Percentiles rank a stretch among this genome's conserved stretches.
phyloP scores from a whole-genome alignment of 2,113 vertebrate species.

The Asarcornis scutulata region DNA sequence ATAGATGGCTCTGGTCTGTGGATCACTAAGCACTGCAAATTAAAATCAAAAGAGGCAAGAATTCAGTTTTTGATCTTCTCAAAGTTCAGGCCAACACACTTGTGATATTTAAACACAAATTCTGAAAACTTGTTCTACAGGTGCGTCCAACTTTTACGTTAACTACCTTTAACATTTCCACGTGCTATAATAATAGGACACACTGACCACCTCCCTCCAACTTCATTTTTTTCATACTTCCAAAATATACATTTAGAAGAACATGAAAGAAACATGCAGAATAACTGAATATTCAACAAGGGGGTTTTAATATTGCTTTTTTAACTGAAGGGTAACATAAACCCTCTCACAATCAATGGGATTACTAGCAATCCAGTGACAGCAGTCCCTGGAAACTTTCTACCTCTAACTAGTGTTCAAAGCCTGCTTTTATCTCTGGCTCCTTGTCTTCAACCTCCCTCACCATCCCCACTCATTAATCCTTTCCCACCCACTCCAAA shows the following conservation, averaged over 20 bases:
- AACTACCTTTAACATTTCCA: background rate
- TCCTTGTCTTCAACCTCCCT: background rate
- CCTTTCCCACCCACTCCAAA: background rate
- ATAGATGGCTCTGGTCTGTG: slow-evolving; percentile 96
- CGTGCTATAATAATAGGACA: background rate
- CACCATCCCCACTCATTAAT: background rate
- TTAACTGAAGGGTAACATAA: background rate
- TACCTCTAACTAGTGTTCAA: background rate
- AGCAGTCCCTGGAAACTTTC: background rate
- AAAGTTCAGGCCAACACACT: background rate
- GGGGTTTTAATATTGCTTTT: background rate
- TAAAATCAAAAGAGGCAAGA: slow-evolving; percentile 44
- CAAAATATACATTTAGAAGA: background rate
- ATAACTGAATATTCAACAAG: background rate
- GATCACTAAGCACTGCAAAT: slow-evolving; percentile 92
- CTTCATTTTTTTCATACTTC: background rate
- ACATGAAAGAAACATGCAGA: background rate
- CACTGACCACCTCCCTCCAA: background rate
- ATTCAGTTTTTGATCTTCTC: background rate
- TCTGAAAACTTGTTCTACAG: background rate
- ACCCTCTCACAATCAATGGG: background rate
- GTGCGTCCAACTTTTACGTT: background rate
- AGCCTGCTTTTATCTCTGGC: background rate
- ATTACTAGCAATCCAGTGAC: background rate
- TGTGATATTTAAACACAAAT: background rate